Percentiles rank a stretch among this genome's conserved stretches.
Conservation (phyloP, 2,888 invertebrate genomes). For the Subacronicta megacephala region DNA sequence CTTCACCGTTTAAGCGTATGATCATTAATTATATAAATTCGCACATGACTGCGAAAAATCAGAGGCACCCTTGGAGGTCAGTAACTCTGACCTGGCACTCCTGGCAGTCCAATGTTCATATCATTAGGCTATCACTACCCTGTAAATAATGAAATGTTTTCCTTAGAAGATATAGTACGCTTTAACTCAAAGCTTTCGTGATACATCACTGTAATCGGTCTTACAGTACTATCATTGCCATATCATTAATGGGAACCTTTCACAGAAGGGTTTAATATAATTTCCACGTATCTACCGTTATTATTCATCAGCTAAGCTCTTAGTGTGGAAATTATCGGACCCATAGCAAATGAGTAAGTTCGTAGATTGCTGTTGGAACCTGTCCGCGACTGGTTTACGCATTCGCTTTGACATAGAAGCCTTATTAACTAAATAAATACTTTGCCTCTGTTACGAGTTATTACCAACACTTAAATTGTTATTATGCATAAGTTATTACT, state of each 20-base stretch:
- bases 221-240: constrained; percentile 10
- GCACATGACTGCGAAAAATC: no score
- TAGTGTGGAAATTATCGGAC: constrained; percentile 71
- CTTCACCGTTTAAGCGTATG: no score
- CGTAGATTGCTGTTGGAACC: constrained; percentile 64
- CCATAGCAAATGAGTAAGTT: constrained; percentile 62
- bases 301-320: constrained; percentile 68
- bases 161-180: no score
- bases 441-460: constrained; percentile 43
- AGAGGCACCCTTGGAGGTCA: no score
- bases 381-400: constrained; percentile 67
- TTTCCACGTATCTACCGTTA: constrained; percentile 59
- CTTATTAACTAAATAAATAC: constrained; percentile 56
- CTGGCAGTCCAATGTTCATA: no score
- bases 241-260: constrained; percentile 28
- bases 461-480: constrained; percentile 41
- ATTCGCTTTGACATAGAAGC: constrained; percentile 72
- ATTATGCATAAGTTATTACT: constrained; percentile 45
- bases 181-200: constrained; percentile 2
- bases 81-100: no score
- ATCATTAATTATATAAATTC: no score
- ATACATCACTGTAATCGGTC: constrained; percentile 2
- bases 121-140: no score
- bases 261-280: constrained; percentile 31
- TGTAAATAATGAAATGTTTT: no score